These are phyloP conservation scores for Proteles cristata DNA, from an alignment of 2,113 vertebrate species.

Conservation along the genomic window DNA sequence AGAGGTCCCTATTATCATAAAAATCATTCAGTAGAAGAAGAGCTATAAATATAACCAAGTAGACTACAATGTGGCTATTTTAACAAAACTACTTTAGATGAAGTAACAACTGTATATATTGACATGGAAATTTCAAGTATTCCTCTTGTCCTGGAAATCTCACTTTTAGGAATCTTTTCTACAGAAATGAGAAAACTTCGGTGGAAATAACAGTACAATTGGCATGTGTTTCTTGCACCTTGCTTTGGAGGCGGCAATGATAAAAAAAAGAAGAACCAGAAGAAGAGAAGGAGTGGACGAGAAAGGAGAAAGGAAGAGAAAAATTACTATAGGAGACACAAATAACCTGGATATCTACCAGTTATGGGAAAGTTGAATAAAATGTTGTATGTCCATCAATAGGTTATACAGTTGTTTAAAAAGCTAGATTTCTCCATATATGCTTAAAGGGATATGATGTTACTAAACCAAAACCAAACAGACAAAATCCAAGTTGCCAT, in stretches of 20 bases:
- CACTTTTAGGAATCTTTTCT: not conserved
- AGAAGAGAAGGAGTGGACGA: not conserved
- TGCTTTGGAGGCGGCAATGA: not conserved
- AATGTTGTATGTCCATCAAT: not conserved
- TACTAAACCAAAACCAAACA: not conserved
- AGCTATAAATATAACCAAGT: not conserved
- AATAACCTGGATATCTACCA: not conserved
- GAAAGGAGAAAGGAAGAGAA: not conserved
- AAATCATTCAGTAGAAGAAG: not conserved
- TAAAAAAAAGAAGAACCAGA: not conserved
- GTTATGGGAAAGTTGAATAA: not conserved
- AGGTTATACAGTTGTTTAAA: not conserved
- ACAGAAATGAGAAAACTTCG: not conserved
- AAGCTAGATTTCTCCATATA: not conserved
- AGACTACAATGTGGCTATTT: not conserved
- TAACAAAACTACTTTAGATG: not conserved
- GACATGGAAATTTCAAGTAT: not conserved
- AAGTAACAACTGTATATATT: not conserved
- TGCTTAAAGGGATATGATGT: not conserved
- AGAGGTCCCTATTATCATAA: not conserved
- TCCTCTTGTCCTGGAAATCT: not conserved
- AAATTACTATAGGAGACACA: not conserved
- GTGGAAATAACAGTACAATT: not conserved
- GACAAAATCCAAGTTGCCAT: not conserved
- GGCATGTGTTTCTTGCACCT: not conserved